Base-by-base conservation (phyloP, 2,888 invertebrate species). In the Opisthograptis luteolata region DNA sequence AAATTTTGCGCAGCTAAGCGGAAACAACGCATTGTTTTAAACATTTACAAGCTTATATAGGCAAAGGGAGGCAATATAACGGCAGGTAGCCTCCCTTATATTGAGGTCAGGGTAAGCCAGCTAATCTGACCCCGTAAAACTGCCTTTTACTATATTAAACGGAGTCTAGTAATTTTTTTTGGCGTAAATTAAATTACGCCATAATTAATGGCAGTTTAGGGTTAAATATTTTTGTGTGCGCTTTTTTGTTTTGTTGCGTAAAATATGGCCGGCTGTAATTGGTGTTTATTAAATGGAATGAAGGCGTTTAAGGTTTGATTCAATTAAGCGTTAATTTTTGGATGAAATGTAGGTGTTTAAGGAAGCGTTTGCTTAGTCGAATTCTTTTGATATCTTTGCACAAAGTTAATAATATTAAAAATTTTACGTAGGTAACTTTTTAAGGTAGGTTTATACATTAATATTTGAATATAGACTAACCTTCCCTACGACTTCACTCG, bases 181-280 rank as follows among this genome's bases (percentile, higher is more conserved):
- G 39, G 34, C n/a, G 39, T 13, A 50, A 61, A 61, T 61, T 61
- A 56, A 55, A 61, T 61, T 61, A 60, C 51, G 51, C 48, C 48
- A 56, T 54, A 58, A 61, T 58, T 61, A 58, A 61, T 58, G 58
- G 40, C 44, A 44, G 25, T 44, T 50, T 50, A 40, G 39, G 44
- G 50, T 44, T 50, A 44, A 43, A 49, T 42, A 22, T 42, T 24
- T 30, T 40, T 55, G 47, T 46, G 34, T 34, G n/a, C n/a, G n/a
- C n/a, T n/a, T n/a, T n/a, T n/a, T n/a, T n/a, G n/a, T n/a, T n/a
- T n/a, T n/a, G n/a, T 32, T 47, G 28, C 10, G 34, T 37, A 41
- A 45, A 45, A 28, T 50, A 44, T 44, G 27, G 39, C 9, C 13
- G 9, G 39, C 8, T 40, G 28, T 50, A 35, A 50, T 50, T 50